Evolutionary conservation across 2,888 invertebrate genomes (phyloP), one percentile per base, ranked within the genome.

Genomic region (Melangyna quadrimaculata): DNA sequence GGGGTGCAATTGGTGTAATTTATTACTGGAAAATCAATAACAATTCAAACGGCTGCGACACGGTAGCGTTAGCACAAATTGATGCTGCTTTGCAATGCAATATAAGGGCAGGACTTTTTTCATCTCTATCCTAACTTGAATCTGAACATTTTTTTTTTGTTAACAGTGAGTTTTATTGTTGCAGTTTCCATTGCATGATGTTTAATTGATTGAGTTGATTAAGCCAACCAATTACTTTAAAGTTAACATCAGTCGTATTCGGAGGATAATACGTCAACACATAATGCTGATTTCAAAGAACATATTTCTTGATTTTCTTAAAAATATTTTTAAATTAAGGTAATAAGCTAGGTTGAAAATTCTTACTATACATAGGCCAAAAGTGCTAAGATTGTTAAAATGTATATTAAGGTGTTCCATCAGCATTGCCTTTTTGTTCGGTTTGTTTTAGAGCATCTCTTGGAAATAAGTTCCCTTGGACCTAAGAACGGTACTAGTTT

Each of bases 11-110:
- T 81, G 75, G 81, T 73, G 77, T 86, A 78, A 86, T 86, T 81
- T 86, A 86, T 86, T 86, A 73, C 81, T 57, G 70, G 27, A 86
- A 86, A 86, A 86, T 86, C 86, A 86, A 86, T 86, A 86, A 73
- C 81, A 81, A 70, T 86, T 57, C 81, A 63, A 78, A 63, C 45
- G 73, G 61, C 32, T 69, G 63, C 65, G 70, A 75, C 73, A 73
- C 43, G 78, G 59, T 61, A 63, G 77, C 57, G 70, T 81, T 78
- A 65, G 78, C 81, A 86, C 86, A 81, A 81, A 86, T 81, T 86
- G 86, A 81, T 81, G 81, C 78, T 81, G 75, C 65, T 51, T 61
- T 61, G 22, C 3, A 59, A 73, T 78, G 69, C 78, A 69, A 78
- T 69, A 78, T 69, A 78, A 65, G 75, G 48, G 55, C 17, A 51